A percentile compares a stretch with the other conserved stretches of the same genome.
phyloP scores from a whole-genome alignment of 1,140 invertebrate species.

The Melanaphis sacchari region DNA sequence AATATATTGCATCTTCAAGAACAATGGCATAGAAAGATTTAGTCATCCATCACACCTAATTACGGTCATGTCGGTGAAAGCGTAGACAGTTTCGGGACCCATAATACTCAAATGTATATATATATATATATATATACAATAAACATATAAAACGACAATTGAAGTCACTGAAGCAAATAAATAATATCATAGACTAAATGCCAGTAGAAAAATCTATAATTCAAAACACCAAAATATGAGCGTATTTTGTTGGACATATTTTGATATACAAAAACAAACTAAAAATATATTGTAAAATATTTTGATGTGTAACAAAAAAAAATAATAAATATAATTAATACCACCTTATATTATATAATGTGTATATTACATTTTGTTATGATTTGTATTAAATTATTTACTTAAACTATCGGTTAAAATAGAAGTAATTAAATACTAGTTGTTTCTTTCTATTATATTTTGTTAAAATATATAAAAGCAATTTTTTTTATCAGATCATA shows the following conservation, averaged over 20 bases:
- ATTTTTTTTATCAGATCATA: not conserved
- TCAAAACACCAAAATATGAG: slow-evolving; percentile 6
- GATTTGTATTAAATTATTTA: not conserved
- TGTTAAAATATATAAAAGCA: no score
- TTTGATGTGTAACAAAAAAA: not conserved
- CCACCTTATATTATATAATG: not conserved
- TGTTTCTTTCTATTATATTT: no score
- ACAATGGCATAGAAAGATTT: slow-evolving; percentile 48
- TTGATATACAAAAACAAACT: not conserved
- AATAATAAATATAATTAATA: not conserved
- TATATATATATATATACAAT: not conserved
- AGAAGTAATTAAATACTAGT: no score
- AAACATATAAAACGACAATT: not conserved
- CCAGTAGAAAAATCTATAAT: not conserved
- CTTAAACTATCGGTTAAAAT: not conserved
- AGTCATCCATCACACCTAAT: slow-evolving; percentile 55
- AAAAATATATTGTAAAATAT: not conserved
- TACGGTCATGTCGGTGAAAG: slow-evolving; percentile 50
- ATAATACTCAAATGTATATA: slow-evolving; percentile 11
- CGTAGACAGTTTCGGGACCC: slow-evolving; percentile 27
- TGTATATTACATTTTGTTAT: not conserved
- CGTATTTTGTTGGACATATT: not conserved
- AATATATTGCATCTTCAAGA: slow-evolving; percentile 14
- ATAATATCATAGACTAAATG: not conserved
- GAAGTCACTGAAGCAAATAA: slow-evolving; percentile 33